Conservation (phyloP, 2,797 vertebrate genomes). For the Sebastes cheni region DNA sequence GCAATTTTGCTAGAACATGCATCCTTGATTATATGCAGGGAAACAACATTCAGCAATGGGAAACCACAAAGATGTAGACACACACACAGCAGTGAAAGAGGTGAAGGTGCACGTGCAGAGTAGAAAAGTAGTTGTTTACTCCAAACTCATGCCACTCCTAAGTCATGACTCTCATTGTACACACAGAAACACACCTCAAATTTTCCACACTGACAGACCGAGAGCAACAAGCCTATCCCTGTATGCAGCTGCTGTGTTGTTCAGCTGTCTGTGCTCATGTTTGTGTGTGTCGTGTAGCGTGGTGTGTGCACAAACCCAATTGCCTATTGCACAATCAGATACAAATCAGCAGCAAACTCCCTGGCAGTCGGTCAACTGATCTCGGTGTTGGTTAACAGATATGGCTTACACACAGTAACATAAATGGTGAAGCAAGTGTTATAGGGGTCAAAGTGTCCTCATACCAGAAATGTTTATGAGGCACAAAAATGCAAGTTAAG, state of each 20-base stretch:
- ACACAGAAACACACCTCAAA: constrained; percentile 66
- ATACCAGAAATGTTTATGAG: constrained; percentile 6
- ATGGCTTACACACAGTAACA: constrained; percentile 26
- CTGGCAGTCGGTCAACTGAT: constrained; percentile 37
- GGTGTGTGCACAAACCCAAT: constrained; percentile 21
- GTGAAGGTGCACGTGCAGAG: constrained; percentile 41
- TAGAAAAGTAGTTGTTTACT: constrained; percentile 51
- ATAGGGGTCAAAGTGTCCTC: constrained; percentile 13
- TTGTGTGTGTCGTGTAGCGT: constrained; percentile 12
- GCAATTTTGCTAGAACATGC: not conserved
- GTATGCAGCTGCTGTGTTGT: constrained; percentile 60
- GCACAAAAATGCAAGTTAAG: not conserved
- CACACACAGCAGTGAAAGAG: not conserved
- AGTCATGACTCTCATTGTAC: constrained; percentile 48
- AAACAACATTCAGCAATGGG: not conserved
- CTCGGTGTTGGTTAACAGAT: constrained; percentile 30
- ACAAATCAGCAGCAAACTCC: constrained; percentile 37
- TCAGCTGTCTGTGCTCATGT: constrained; percentile 31
- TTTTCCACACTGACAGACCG: constrained; percentile 69
- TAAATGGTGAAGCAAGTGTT: constrained; percentile 32
- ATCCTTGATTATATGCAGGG: not conserved
- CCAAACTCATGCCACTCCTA: constrained; percentile 52
- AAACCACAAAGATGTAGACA: not conserved
- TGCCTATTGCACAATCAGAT: constrained; percentile 56
- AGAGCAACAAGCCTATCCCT: constrained; percentile 40